These are phyloP conservation scores for Ericerus pela DNA, from an alignment of 1,140 invertebrate genomes.

Conservation along the genomic window DNA sequence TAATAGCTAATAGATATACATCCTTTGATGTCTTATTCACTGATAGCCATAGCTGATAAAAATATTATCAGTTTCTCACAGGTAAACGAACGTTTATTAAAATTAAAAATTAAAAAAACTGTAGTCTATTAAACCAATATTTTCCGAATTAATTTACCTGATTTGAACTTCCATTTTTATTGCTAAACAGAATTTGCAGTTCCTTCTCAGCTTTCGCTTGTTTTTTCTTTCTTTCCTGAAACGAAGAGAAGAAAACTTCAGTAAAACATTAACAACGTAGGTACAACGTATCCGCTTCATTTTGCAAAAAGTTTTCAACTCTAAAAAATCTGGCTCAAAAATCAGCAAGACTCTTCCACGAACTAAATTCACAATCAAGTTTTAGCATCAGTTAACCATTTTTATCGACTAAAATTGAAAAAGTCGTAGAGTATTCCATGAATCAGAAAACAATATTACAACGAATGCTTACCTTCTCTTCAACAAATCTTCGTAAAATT, in stretches of 20 bases:
- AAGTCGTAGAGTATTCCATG: background rate
- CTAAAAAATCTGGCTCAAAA: too few species aligned
- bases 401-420: background rate
- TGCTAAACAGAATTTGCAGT: background rate
- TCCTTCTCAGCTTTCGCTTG: background rate
- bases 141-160: background rate
- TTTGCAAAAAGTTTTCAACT: too few species aligned
- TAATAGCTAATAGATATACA: too few species aligned
- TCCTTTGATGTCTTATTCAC: too few species aligned
- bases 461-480: background rate
- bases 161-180: background rate
- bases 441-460: background rate
- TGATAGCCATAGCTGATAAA: too few species aligned
- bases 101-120: too few species aligned
- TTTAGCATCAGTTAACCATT: background rate
- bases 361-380: background rate
- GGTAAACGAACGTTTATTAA: too few species aligned
- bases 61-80: too few species aligned
- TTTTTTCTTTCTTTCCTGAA: background rate
- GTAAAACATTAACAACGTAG: too few species aligned
- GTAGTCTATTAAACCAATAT: too few species aligned
- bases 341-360: background rate
- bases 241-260: too few species aligned
- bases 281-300: too few species aligned
- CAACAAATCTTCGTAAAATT: slow-evolving; percentile 2